A percentile compares a stretch with the other conserved stretches of the same genome.
Conservation (phyloP, 2,113 vertebrate species). For the Rostratula benghalensis region DNA sequence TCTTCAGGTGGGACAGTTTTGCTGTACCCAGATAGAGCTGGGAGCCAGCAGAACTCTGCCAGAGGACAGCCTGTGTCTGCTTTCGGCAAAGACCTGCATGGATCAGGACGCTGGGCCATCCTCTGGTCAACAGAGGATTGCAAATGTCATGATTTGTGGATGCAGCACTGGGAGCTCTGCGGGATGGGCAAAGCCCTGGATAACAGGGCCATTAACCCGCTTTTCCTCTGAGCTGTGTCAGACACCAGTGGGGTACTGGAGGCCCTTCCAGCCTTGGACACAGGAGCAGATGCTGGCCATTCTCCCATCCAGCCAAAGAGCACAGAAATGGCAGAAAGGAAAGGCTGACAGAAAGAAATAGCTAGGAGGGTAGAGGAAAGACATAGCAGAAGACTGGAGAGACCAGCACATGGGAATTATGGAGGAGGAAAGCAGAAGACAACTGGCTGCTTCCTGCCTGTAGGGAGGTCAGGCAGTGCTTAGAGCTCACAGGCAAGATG, state of each 20-base stretch:
- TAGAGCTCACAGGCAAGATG: not conserved
- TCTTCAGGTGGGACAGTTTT: not conserved
- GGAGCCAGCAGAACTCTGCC: not conserved
- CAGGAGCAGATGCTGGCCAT: not conserved
- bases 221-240: not conserved
- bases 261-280: not conserved
- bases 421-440: not conserved
- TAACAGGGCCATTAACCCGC: not conserved
- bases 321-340: not conserved
- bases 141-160: not conserved
- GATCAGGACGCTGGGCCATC: not conserved
- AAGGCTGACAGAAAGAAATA: not conserved
- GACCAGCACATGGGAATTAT: not conserved
- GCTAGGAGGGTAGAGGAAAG: not conserved
- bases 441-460: not conserved
- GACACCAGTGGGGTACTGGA: not conserved
- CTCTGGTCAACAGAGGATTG: not conserved
- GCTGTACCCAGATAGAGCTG: too few species aligned
- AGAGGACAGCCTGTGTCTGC: not conserved
- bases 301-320: not conserved
- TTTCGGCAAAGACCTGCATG: not conserved
- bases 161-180: not conserved
- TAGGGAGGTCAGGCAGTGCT: not conserved
- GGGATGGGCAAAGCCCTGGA: not conserved
- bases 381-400: not conserved